Conservation (phyloP, 2,113 vertebrate species). For the Oreochromis aureus region DNA sequence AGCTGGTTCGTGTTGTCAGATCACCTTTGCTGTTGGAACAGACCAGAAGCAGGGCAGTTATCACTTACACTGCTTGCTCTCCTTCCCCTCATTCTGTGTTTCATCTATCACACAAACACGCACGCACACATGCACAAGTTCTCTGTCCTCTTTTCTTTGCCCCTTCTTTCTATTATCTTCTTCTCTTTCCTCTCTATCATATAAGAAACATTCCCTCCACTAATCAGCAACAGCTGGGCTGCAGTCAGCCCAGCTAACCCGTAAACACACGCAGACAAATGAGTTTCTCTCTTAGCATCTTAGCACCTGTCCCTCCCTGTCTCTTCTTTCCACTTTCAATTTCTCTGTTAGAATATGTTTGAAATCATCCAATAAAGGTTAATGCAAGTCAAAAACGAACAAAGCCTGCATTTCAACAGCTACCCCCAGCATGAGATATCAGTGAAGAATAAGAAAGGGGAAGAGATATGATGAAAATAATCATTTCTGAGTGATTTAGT, state of each 20-base stretch:
- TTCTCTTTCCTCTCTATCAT: not conserved
- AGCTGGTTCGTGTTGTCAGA: not conserved
- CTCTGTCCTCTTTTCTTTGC: not conserved
- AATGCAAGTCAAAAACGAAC: not conserved
- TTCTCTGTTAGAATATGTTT: not conserved
- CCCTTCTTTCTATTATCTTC: not conserved
- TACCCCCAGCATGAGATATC: not conserved
- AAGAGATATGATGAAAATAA: constrained; percentile 20
- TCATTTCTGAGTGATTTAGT: constrained; percentile 15
- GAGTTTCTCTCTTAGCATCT: not conserved
- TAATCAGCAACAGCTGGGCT: constrained; percentile 39
- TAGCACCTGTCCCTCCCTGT: not conserved
- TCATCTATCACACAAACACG: not conserved
- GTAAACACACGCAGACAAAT: not conserved
- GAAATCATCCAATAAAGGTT: not conserved
- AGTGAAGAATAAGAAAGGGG: not conserved
- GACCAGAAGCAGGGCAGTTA: not conserved
- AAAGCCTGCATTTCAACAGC: not conserved
- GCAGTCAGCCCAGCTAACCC: not conserved
- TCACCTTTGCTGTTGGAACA: constrained; percentile 13
- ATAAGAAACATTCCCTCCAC: not conserved
- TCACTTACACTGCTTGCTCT: not conserved
- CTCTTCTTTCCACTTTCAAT: not conserved
- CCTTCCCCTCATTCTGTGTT: not conserved
- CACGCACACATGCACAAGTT: not conserved